These are phyloP conservation scores for Disparrhopalites patrizii DNA, from an alignment of 2,888 invertebrate species.

Conservation along the genomic window DNA sequence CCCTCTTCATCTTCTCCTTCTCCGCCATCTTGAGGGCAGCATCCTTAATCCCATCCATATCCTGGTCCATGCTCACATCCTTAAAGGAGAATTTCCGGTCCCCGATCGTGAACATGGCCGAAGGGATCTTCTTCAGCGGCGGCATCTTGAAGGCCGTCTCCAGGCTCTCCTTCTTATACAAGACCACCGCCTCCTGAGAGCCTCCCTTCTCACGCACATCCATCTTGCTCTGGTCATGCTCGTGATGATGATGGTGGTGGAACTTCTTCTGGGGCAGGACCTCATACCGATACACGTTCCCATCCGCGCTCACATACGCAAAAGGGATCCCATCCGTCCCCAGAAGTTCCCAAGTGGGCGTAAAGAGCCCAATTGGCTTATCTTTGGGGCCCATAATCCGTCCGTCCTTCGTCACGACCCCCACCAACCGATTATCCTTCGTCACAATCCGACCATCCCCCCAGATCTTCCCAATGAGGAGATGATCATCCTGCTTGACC, in stretches of 20 bases:
- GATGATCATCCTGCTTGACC: neutral
- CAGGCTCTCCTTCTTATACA: neutral
- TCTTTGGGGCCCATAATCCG: slow-evolving; percentile 3
- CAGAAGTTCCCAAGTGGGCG: slow-evolving; percentile 14
- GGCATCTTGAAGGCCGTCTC: slow-evolving; percentile 9
- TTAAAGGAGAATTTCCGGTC: neutral
- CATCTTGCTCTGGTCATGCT: neutral
- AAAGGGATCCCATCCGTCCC: slow-evolving; percentile 16
- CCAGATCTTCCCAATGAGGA: slow-evolving; percentile 15
- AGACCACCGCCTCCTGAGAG: neutral
- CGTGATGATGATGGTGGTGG: too few species aligned
- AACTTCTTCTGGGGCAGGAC: neutral
- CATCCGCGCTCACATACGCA: slow-evolving; percentile 13
- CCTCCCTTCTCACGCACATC: neutral
- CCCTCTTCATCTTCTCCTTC: neutral
- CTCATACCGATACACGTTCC: slow-evolving; percentile 18
- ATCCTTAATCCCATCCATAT: neutral
- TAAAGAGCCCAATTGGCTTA: slow-evolving; percentile 11
- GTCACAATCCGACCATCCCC: slow-evolving; percentile 18
- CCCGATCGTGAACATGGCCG: neutral
- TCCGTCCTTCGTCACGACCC: slow-evolving; percentile 12
- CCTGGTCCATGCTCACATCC: neutral
- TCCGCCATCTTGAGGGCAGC: neutral
- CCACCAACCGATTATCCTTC: slow-evolving; percentile 3
- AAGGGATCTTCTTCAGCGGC: neutral